Percentiles rank a stretch among this genome's conserved stretches.
phyloP scores from a whole-genome alignment of 2,113 vertebrate genomes.

The Aspidoscelis tigris region DNA sequence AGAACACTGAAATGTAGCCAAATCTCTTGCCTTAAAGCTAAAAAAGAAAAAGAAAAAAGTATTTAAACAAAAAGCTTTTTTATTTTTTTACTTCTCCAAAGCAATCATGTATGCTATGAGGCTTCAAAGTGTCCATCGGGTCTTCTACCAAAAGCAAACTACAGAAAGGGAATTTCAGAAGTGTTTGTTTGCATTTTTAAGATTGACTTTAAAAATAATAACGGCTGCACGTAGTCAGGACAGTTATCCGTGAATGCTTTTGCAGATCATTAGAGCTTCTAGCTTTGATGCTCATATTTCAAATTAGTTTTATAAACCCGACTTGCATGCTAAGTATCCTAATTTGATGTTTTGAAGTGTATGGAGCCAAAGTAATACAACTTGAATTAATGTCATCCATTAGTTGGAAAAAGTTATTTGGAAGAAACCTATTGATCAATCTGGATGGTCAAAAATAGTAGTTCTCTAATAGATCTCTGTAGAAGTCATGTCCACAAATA shows the following conservation, averaged over 20 bases:
- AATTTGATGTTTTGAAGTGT: not conserved
- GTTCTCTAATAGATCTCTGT: not conserved
- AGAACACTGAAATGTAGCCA: not conserved
- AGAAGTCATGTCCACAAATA: not conserved
- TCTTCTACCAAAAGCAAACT: not conserved
- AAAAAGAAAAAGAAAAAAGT: not conserved
- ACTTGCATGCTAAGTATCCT: not conserved
- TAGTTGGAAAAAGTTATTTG: not conserved
- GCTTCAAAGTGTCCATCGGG: not conserved
- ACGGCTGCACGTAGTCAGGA: not conserved
- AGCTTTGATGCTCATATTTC: not conserved
- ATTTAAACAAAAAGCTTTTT: not conserved
- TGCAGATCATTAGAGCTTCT: not conserved
- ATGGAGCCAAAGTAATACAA: not conserved
- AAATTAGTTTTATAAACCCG: not conserved
- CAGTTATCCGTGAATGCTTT: slow-evolving; percentile 12
- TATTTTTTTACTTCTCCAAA: not conserved
- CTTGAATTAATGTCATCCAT: not conserved
- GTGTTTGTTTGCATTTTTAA: not conserved
- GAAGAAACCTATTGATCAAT: not conserved
- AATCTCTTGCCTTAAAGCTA: slow-evolving; percentile 4
- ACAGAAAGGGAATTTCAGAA: not conserved
- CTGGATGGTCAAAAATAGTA: too few species aligned
- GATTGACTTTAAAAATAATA: not conserved
- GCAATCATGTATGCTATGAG: not conserved